These are phyloP conservation scores for Sebastes cheni DNA, from an alignment of 2,797 vertebrate species.

Conservation along the genomic window DNA sequence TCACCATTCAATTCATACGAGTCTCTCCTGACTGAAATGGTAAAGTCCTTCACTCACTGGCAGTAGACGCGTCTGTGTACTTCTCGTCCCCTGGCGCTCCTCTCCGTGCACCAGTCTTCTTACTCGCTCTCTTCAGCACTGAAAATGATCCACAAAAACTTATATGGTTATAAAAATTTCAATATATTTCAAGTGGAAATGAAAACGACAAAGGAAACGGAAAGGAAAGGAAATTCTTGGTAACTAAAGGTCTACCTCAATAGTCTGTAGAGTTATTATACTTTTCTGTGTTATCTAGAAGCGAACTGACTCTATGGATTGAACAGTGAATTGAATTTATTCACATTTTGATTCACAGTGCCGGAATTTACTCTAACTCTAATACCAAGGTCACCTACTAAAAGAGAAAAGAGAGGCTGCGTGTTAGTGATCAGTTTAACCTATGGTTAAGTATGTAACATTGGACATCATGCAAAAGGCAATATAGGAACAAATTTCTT, in stretches of 20 bases:
- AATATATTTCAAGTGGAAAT: not conserved
- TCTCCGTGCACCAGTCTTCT: conserved; percentile 91
- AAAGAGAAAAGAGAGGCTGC: not conserved
- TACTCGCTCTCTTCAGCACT: conserved; percentile 96
- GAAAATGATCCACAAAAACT: conserved; percentile 9
- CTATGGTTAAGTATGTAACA: not conserved
- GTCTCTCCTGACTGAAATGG: not conserved
- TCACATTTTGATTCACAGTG: not conserved
- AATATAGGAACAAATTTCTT: no score
- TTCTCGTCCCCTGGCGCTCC: conserved; percentile 93
- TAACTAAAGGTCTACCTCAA: not conserved
- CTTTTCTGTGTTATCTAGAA: not conserved
- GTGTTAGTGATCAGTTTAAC: not conserved
- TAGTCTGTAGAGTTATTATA: not conserved
- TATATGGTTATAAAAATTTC: not conserved
- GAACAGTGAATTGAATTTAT: not conserved
- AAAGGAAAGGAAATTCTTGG: not conserved
- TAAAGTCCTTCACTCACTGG: conserved; percentile 82
- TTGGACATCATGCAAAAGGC: no score
- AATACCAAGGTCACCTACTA: not conserved
- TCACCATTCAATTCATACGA: no score
- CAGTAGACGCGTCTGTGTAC: conserved; percentile 91
- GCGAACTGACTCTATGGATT: not conserved
- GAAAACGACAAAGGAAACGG: not conserved
- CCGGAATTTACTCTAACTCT: not conserved